Evolutionary conservation across 2,113 vertebrate species (phyloP).

Genomic region (Vicugna pacos): DNA sequence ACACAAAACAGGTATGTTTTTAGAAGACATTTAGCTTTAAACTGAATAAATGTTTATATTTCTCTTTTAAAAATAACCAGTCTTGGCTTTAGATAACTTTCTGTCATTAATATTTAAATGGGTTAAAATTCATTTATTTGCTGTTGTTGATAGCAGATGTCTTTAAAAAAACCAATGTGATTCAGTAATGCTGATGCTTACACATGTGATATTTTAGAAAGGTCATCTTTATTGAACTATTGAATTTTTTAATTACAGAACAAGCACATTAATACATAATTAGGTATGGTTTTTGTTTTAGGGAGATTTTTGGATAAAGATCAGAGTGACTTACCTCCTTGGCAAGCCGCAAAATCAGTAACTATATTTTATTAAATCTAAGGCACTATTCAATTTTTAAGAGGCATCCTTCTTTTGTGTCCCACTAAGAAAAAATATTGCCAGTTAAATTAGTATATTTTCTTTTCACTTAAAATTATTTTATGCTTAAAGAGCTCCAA

Average conservation of each 20-base stretch:
- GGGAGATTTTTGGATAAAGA: background rate
- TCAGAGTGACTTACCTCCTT: background rate
- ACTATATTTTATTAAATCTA: background rate
- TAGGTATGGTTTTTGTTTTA: slow-evolving; percentile 32
- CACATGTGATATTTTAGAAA: background rate
- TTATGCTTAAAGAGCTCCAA: background rate
- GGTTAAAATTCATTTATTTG: slow-evolving; percentile 49
- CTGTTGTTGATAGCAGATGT: background rate
- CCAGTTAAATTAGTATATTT: background rate
- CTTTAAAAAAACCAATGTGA: background rate
- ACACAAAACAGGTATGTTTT: slow-evolving; percentile 90
- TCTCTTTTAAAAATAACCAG: background rate
- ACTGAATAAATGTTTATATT: background rate
- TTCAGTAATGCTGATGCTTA: background rate
- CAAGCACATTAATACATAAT: slow-evolving; percentile 12
- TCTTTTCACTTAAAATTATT: slow-evolving; percentile 25
- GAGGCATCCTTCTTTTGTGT: slow-evolving; percentile 19
- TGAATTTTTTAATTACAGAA: slow-evolving; percentile 30
- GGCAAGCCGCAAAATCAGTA: background rate
- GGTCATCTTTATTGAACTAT: background rate
- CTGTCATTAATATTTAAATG: slow-evolving; percentile 1
- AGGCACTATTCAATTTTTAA: background rate
- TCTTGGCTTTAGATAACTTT: background rate
- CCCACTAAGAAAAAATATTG: slow-evolving; percentile 5
- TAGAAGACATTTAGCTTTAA: slow-evolving; percentile 29